These are phyloP conservation scores for Xyrichtys novacula DNA, from an alignment of 2,797 vertebrate species.

Conservation along the genomic window DNA sequence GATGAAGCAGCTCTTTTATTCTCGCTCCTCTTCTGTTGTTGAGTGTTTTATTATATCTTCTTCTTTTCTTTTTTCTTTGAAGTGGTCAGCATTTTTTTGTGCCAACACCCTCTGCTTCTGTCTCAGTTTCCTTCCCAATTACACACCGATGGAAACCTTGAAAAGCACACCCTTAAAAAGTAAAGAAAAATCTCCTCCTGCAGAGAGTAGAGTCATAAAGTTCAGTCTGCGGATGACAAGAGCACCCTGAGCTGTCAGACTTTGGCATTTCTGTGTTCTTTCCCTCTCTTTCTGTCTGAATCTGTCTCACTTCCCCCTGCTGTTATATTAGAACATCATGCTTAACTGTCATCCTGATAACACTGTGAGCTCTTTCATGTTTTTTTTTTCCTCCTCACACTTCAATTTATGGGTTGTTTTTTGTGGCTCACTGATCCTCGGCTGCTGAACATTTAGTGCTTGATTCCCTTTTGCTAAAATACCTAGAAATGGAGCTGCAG, in stretches of 20 bases:
- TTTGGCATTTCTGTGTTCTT: background rate
- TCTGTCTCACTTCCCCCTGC: constrained; percentile 15
- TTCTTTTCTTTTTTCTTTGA: background rate
- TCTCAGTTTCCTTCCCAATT: constrained; percentile 1
- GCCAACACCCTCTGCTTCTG: background rate
- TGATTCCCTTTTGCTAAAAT: constrained; percentile 10
- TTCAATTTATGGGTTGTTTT: background rate
- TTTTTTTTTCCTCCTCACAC: background rate
- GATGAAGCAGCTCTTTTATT: background rate
- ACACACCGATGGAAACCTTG: background rate
- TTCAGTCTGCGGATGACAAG: constrained; percentile 5
- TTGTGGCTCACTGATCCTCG: constrained; percentile 7
- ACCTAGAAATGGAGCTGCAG: constrained; percentile 26
- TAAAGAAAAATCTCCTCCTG: background rate
- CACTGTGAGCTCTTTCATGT: background rate
- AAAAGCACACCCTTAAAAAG: background rate
- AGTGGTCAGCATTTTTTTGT: background rate
- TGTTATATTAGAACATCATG: constrained; percentile 10
- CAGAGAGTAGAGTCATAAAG: background rate
- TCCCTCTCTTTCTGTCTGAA: constrained; percentile 1
- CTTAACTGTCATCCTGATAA: constrained; percentile 16
- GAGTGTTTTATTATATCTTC: background rate
- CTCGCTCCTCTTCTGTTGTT: background rate
- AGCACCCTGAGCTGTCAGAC: constrained; percentile 22
- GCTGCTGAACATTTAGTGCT: constrained; percentile 17